phyloP scores from a whole-genome alignment of 1,140 invertebrate species.

The Camponotus pennsylvanicus region DNA sequence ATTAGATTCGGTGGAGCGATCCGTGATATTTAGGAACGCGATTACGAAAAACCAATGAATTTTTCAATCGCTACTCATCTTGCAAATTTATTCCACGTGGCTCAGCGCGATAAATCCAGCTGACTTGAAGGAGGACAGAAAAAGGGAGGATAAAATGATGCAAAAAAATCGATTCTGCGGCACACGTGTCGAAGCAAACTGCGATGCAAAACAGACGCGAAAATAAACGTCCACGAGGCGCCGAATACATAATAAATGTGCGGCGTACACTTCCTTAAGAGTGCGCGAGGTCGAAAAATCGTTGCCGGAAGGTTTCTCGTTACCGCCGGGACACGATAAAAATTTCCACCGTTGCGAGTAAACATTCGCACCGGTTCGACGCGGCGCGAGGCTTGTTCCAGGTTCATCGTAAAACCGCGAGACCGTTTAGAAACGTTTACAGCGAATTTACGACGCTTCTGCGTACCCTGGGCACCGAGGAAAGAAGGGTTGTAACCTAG shows the following conservation, averaged over 20 bases:
- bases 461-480: neutral
- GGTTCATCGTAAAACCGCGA: slow-evolving; percentile 56
- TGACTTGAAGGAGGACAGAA: neutral
- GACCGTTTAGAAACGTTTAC: slow-evolving; percentile 64
- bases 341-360: slow-evolving; percentile 45
- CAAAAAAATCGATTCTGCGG: slow-evolving; percentile 26
- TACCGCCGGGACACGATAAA: slow-evolving; percentile 41
- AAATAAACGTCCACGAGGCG: slow-evolving; percentile 3
- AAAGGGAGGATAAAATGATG: neutral
- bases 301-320: slow-evolving; percentile 59
- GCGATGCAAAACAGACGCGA: slow-evolving; percentile 26
- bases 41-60: slow-evolving; percentile 24
- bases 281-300: slow-evolving; percentile 46
- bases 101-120: neutral
- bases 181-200: neutral
- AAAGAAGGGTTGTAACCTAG: slow-evolving; percentile 54
- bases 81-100: slow-evolving; percentile 24
- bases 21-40: neutral
- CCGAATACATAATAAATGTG: slow-evolving; percentile 50
- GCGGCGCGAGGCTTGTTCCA: neutral
- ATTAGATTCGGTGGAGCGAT: slow-evolving; percentile 17
- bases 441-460: slow-evolving; percentile 57
- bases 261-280: slow-evolving; percentile 4
- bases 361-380: slow-evolving; percentile 44
- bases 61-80: neutral